Evolutionary conservation across 2,888 invertebrate genomes (phyloP).

Genomic region (Nesidiocoris tenuis): DNA sequence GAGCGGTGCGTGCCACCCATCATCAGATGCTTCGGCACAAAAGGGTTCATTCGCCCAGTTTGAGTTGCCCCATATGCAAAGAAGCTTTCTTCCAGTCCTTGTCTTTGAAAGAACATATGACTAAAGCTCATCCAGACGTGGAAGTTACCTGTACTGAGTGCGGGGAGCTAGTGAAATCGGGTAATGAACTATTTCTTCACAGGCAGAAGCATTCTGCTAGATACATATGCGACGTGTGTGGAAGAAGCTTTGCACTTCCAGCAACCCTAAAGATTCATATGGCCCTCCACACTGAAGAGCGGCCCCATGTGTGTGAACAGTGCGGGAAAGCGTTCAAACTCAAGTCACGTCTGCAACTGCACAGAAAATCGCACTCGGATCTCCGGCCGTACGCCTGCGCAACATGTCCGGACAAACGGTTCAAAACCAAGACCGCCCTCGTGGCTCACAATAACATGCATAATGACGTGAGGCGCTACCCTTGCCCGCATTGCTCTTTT

Average conservation of each 20-base stretch:
- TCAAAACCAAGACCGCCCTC: constrained; percentile 47
- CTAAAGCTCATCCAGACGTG: constrained; percentile 54
- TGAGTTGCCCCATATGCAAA: constrained; percentile 47
- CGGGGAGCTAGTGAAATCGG: constrained; percentile 47
- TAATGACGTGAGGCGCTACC: constrained; percentile 49
- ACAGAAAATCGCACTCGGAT: constrained; percentile 50
- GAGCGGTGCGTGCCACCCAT: constrained; percentile 46
- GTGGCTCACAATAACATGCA: constrained; percentile 49
- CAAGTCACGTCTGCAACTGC: constrained; percentile 57
- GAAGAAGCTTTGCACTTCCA: constrained; percentile 45
- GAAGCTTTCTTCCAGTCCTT: constrained; percentile 44
- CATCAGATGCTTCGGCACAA: constrained; percentile 45
- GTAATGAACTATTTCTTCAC: constrained; percentile 44
- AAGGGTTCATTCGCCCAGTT: constrained; percentile 39
- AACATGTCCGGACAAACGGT: constrained; percentile 48
- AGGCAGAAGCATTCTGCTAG: constrained; percentile 46
- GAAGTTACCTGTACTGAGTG: constrained; percentile 47
- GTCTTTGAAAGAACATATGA: constrained; percentile 44
- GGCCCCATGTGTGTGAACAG: constrained; percentile 56
- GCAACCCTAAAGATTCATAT: constrained; percentile 45
- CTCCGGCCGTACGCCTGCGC: constrained; percentile 51
- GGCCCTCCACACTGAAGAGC: constrained; percentile 54
- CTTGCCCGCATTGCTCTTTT: constrained; percentile 49
- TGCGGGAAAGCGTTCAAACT: constrained; percentile 57
- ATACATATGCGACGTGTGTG: constrained; percentile 49